These are phyloP conservation scores for Dioctria rufipes DNA, from an alignment of 2,888 invertebrate species.

Conservation along the genomic window DNA sequence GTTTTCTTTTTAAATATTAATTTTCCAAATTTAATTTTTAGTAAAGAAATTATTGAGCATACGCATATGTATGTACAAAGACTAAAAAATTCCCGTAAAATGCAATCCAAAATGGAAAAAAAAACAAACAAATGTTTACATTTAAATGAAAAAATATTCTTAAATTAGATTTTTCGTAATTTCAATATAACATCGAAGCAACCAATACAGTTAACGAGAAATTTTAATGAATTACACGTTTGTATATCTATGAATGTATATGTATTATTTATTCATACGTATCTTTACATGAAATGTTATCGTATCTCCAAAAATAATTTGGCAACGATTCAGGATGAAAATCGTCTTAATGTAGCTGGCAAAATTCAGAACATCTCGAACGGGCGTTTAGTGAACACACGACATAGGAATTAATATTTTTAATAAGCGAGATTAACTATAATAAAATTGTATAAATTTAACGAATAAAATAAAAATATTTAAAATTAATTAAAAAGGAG, in stretches of 20 bases:
- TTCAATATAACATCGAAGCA: constrained; percentile 25
- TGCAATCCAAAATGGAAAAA: background rate
- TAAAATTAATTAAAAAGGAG: constrained; percentile 51
- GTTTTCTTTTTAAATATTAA: background rate
- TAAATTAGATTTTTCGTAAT: constrained; percentile 61
- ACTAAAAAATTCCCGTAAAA: background rate
- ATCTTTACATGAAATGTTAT: constrained; percentile 48
- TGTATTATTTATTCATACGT: background rate
- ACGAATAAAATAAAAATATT: constrained; percentile 49
- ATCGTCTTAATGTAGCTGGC: constrained; percentile 63
- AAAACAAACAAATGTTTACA: constrained; percentile 53
- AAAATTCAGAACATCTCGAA: constrained; percentile 70
- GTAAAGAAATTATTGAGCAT: too few species aligned
- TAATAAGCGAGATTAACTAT: constrained; percentile 48
- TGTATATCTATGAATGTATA: background rate
- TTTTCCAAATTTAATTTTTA: background rate
- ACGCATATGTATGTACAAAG: too few species aligned
- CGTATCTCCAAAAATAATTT: constrained; percentile 70
- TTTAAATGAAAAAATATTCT: constrained; percentile 53
- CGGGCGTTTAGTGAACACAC: constrained; percentile 69
- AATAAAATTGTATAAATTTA: constrained; percentile 48
- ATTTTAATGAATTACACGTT: constrained; percentile 45
- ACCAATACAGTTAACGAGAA: constrained; percentile 20
- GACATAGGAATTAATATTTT: constrained; percentile 62
- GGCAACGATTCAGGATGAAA: constrained; percentile 67